phyloP scores from a whole-genome alignment of 2,113 vertebrate species.

The Pseudopodoces humilis region DNA sequence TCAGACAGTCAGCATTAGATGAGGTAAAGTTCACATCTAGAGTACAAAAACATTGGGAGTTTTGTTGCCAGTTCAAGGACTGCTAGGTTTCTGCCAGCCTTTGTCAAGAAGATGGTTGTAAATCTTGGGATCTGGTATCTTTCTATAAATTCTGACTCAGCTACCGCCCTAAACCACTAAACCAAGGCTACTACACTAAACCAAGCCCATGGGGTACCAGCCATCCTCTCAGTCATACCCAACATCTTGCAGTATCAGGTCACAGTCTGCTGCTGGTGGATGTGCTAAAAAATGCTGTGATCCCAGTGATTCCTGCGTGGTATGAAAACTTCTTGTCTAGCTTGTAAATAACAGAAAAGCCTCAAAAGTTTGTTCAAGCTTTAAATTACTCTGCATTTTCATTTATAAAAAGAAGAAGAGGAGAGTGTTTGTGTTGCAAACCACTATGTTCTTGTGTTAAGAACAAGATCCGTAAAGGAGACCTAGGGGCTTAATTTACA shows the following conservation, averaged over 20 bases:
- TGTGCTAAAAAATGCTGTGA: neutral
- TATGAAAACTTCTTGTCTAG: neutral
- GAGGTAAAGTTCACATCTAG: neutral
- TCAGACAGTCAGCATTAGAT: neutral
- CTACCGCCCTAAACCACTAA: neutral
- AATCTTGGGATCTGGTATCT: neutral
- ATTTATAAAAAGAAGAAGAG: neutral
- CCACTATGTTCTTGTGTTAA: rapidly evolving
- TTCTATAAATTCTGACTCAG: neutral
- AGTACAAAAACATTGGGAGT: neutral
- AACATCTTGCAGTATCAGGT: neutral
- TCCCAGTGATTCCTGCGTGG: rapidly evolving
- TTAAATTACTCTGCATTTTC: neutral
- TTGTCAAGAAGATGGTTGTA: neutral
- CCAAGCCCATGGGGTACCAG: neutral
- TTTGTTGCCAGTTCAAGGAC: neutral
- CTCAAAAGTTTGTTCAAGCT: neutral
- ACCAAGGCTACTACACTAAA: neutral
- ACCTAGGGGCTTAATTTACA: neutral
- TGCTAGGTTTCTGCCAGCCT: neutral
- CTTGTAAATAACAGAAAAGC: neutral
- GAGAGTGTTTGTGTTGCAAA: neutral
- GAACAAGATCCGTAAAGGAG: neutral
- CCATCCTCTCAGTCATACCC: neutral
- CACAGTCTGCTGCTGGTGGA: neutral